Evolutionary conservation across 2,113 vertebrate genomes (phyloP), one percentile per base, ranked within the genome.

Genomic region (Stigmatopora nigra): DNA sequence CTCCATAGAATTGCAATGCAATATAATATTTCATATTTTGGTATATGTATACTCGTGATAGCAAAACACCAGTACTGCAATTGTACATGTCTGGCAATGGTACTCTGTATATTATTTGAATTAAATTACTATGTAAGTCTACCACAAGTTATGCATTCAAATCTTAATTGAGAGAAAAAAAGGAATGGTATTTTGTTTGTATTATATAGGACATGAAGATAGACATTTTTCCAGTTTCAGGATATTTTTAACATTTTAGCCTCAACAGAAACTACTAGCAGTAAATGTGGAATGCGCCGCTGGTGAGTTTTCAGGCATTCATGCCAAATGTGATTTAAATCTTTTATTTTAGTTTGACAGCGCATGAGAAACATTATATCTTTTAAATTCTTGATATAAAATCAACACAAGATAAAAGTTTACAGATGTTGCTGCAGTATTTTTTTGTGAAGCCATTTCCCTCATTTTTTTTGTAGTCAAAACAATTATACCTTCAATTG

Each of bases 271-370:
- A 41, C 38, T 41, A 41, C 38, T 65, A 68, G 56, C 53, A 77
- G 66, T 77, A 71, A 77, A 85, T 84, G 66, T 81, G 61, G 84
- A 79, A 69, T 74, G 76, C 56, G 59, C 61, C 84, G 69, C 86
- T 70, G 71, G 22, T 71, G 81, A 67, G 81, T 78, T 67, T 74
- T 68, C 65, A 74, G 25, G 78, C 35, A 45, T 62, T 74, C 55
- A 72, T 71, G 77, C 75, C 44, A 66, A 68, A 68, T 31, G 80
- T 75, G 68, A 44, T 22, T 79, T 74, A 46, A 13, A 17, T 57
- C 67, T 81, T 79, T 78, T 81, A 75, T 81, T 84, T 71, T 79
- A 53, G 35, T n/a, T 72, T 80, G 68, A 69, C 61, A 68, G 73
- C 6, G 1, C 73, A 78, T 76, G 61, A 71, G 72, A 41, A 63